Conservation (phyloP, 2,888 invertebrate species). For the Sphecodes monilicornis region DNA sequence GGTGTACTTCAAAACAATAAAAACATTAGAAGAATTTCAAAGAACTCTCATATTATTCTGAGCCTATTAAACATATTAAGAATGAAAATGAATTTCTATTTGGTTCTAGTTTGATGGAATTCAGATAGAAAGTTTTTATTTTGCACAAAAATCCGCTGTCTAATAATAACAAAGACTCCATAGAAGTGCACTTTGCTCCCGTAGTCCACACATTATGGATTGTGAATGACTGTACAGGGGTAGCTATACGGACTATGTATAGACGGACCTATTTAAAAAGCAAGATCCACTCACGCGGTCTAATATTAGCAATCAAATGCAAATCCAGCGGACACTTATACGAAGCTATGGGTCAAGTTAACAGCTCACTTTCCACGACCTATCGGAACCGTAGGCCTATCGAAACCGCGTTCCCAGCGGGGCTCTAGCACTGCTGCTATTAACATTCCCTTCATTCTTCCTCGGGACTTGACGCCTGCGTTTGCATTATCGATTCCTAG, state of each 20-base stretch:
- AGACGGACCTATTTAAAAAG: background rate
- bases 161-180: background rate
- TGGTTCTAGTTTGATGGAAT: no score
- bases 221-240: background rate
- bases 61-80: no score
- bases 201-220: background rate
- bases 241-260: background rate
- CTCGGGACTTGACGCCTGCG: background rate
- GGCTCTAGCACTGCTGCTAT: background rate
- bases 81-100: no score
- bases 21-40: no score
- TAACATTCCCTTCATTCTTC: slow-evolving; percentile 11
- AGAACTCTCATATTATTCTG: no score
- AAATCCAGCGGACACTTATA: background rate
- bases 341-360: slow-evolving; percentile 5
- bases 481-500: slow-evolving; percentile 8
- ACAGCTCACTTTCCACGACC: slow-evolving; percentile 12
- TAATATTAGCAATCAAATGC: slow-evolving; percentile 9
- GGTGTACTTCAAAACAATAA: no score
- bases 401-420: background rate
- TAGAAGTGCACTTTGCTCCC: background rate
- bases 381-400: slow-evolving; percentile 14
- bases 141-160: no score
- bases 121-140: no score
- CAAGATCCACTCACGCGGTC: background rate